A percentile compares a stretch with the other conserved stretches of the same genome.
Evolutionary conservation across 2,113 vertebrate genomes (phyloP).

Genomic region (Callaeas wilsoni): DNA sequence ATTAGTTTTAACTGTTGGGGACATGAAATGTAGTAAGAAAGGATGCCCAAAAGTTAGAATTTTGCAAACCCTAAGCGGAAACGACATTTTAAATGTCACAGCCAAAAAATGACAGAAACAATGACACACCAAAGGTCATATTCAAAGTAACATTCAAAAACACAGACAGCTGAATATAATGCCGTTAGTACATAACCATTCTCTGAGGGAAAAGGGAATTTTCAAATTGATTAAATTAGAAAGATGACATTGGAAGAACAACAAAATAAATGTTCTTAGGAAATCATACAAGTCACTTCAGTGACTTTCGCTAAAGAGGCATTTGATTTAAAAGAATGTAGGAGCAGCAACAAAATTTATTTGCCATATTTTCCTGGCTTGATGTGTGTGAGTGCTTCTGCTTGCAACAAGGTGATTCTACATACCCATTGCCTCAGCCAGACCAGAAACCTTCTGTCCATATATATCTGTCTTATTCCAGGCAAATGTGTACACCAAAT

Average conservation of each 20-base stretch:
- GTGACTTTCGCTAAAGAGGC: not conserved
- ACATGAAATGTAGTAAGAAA: slow-evolving; percentile 42
- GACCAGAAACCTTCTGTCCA: slow-evolving; percentile 92
- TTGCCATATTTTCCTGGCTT: not conserved
- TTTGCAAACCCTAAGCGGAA: slow-evolving; percentile 61
- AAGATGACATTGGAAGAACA: slow-evolving; percentile 21
- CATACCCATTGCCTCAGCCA: slow-evolving; percentile 90
- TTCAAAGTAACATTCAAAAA: slow-evolving; percentile 60
- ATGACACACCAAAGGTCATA: slow-evolving; percentile 65
- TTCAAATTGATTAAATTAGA: slow-evolving; percentile 57
- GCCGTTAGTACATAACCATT: slow-evolving; percentile 3
- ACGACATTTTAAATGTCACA: slow-evolving; percentile 71
- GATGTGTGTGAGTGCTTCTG: not conserved
- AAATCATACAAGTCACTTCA: slow-evolving; percentile 25
- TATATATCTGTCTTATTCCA: slow-evolving; percentile 99
- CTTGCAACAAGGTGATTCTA: slow-evolving; percentile 28
- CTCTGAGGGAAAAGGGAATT: slow-evolving; percentile 30
- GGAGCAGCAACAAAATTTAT: not conserved
- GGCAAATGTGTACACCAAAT: slow-evolving; percentile 88
- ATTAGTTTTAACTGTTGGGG: slow-evolving; percentile 47
- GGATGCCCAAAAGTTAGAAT: slow-evolving; percentile 55
- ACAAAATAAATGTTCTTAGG: slow-evolving; percentile 35
- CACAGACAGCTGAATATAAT: slow-evolving; percentile 51
- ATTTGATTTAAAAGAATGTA: slow-evolving; percentile 27
- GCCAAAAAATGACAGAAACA: slow-evolving; percentile 60